phyloP scores from a whole-genome alignment of 2,797 vertebrate species.

The Basileuterus tristriatus region DNA sequence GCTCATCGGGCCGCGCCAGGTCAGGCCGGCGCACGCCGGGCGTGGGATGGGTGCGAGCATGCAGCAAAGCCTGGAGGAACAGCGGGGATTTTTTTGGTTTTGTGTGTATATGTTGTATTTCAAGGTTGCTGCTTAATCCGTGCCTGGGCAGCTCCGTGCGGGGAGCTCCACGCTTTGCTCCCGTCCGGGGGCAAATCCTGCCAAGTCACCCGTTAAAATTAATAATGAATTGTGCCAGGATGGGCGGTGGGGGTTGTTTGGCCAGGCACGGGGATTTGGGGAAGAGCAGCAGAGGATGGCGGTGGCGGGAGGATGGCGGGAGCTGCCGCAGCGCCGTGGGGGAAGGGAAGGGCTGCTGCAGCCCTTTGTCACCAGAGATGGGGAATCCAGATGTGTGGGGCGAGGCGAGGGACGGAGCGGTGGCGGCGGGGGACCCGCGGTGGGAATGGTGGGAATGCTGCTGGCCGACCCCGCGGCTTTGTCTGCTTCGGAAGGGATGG shows the following conservation, averaged over 20 bases:
- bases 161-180: not conserved
- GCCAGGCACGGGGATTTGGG: not conserved
- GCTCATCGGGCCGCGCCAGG: not conserved
- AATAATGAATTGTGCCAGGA: not conserved
- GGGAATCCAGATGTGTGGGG: slow-evolving; percentile 58
- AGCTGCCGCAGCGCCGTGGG: slow-evolving; percentile 30
- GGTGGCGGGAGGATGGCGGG: not conserved
- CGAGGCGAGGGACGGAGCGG: not conserved
- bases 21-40: slow-evolving; percentile 13
- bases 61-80: not conserved
- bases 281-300: not conserved
- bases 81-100: not conserved
- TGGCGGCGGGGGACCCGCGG: not conserved
- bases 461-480: not conserved
- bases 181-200: not conserved
- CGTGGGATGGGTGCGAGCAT: slow-evolving; percentile 1
- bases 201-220: not conserved
- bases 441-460: not conserved
- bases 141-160: not conserved
- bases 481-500: not conserved
- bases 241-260: not conserved
- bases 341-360: slow-evolving; percentile 56
- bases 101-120: not conserved
- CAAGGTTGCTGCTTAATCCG: not conserved
- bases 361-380: slow-evolving; percentile 56